Evolutionary conservation across 2,113 vertebrate genomes (phyloP).

Genomic region (Felis catus): DNA sequence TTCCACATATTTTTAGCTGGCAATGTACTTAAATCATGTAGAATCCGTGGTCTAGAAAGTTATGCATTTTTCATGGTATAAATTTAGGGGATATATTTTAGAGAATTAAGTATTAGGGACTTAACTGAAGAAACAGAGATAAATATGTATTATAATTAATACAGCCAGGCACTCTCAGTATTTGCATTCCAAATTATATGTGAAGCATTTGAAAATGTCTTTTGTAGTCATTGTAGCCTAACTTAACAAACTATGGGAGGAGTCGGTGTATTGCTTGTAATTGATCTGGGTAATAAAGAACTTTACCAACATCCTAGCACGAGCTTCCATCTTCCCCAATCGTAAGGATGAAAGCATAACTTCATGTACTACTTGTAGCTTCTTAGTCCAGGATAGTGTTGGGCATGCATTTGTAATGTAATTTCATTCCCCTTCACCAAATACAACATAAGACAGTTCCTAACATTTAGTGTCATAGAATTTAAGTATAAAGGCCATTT

Average conservation of each 20-base stretch:
- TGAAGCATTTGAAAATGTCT: background rate
- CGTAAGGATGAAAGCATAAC: background rate
- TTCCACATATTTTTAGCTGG: background rate
- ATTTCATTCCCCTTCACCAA: background rate
- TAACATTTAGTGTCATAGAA: background rate
- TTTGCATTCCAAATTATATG: background rate
- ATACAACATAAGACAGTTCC: background rate
- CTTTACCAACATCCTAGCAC: background rate
- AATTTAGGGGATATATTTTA: background rate
- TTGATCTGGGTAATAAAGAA: background rate
- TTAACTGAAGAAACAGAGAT: background rate
- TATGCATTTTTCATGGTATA: background rate
- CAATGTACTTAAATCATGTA: background rate
- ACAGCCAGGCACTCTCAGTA: background rate
- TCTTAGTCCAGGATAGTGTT: background rate
- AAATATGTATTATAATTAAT: background rate
- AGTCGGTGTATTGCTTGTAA: background rate
- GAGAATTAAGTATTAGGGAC: background rate
- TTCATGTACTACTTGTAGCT: background rate
- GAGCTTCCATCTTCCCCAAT: background rate
- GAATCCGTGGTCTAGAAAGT: background rate
- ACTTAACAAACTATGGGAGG: background rate
- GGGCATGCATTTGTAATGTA: background rate
- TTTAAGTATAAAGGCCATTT: background rate
- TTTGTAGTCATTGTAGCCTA: background rate